Evolutionary conservation across 2,113 vertebrate species (phyloP).

Genomic region (Ramphastos sulfuratus): DNA sequence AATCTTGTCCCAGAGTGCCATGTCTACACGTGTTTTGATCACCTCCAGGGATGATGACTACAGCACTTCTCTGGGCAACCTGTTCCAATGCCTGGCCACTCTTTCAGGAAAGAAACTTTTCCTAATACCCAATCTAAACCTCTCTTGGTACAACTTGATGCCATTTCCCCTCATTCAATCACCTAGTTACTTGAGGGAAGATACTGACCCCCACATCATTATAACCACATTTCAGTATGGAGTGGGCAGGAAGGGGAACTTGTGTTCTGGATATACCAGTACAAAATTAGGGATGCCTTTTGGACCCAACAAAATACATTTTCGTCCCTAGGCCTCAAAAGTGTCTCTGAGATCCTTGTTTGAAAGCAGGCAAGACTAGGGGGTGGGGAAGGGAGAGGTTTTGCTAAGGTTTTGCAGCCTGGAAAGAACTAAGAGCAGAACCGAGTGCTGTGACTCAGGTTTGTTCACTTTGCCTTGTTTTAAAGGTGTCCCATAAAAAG

Average conservation of each 20-base stretch:
- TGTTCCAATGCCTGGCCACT: too few species aligned
- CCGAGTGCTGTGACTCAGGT: background rate
- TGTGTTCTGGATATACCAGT: background rate
- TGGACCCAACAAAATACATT: background rate
- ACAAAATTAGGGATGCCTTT: background rate
- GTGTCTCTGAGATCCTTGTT: background rate
- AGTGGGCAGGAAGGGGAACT: background rate
- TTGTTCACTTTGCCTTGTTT: background rate
- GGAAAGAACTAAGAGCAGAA: background rate
- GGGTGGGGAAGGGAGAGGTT: background rate
- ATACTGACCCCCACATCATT: too few species aligned
- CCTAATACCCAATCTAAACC: too few species aligned
- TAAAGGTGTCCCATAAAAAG: background rate
- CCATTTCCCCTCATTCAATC: too few species aligned
- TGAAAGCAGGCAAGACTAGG: background rate
- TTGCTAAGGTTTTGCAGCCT: background rate
- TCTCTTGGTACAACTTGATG: too few species aligned
- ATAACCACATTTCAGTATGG: fast-evolving
- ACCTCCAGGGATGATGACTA: too few species aligned
- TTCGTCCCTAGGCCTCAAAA: background rate
- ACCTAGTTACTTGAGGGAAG: too few species aligned
- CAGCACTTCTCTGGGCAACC: too few species aligned
- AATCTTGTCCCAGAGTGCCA: too few species aligned
- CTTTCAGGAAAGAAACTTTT: too few species aligned
- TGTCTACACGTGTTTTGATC: too few species aligned